A percentile compares a stretch with the other conserved stretches of the same genome.
These are phyloP conservation scores for Drosophila sp. DNA, from an alignment of 1,140 invertebrate genomes.

Conservation along the genomic window DNA sequence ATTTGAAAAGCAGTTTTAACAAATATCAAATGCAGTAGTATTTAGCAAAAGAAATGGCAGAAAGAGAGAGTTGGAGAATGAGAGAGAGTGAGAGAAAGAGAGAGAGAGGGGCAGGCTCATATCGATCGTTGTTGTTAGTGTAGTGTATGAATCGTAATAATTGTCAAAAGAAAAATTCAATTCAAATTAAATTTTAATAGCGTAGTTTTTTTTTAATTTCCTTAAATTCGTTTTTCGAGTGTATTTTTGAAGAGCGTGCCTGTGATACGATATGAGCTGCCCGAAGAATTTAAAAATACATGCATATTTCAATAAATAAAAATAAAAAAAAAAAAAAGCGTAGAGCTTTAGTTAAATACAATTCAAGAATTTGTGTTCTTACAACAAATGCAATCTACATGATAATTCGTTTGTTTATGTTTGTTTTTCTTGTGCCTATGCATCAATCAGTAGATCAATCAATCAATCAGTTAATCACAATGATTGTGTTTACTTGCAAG, in stretches of 20 bases:
- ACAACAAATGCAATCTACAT: constrained; percentile 44
- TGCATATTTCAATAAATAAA: constrained; percentile 46
- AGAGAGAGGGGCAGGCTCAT: constrained; percentile 9
- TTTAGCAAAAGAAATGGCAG: not conserved
- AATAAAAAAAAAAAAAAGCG: constrained; percentile 1
- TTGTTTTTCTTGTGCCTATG: constrained; percentile 25
- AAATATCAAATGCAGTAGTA: constrained; percentile 17
- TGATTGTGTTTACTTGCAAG: constrained; percentile 32
- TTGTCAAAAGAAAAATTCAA: not conserved
- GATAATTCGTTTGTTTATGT: constrained; percentile 34
- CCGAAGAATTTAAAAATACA: not conserved
- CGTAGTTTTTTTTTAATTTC: not conserved
- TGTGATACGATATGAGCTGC: constrained; percentile 84
- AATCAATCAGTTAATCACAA: constrained; percentile 3
- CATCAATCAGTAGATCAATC: constrained; percentile 10
- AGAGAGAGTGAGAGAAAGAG: not conserved
- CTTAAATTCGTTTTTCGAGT: constrained; percentile 1
- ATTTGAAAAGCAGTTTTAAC: constrained; percentile 8
- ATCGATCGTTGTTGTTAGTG: constrained; percentile 40
- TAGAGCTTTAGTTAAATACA: constrained; percentile 66
- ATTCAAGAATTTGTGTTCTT: constrained; percentile 44
- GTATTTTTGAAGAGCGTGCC: constrained; percentile 69
- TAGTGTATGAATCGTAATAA: constrained; percentile 18
- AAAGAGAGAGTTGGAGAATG: not conserved
- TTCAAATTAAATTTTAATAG: constrained; percentile 1